Evolutionary conservation across 2,113 vertebrate genomes (phyloP), one percentile per base, ranked within the genome.

Genomic region (Sebastes schlegelii): DNA sequence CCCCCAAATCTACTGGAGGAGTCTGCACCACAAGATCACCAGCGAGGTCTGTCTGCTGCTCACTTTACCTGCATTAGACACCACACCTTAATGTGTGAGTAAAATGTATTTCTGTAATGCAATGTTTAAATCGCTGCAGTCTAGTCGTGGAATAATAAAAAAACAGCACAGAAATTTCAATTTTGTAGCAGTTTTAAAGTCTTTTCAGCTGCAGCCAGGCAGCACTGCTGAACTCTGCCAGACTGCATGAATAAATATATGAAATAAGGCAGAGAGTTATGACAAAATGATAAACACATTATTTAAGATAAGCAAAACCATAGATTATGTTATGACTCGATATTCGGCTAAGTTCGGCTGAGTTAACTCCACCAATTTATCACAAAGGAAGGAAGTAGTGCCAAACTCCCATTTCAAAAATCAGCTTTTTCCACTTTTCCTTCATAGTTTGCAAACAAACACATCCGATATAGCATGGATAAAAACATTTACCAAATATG

Each of bases 1-100:
- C 0, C 97, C 98, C 0, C 82, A 85, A 16, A 52, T 84, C 0
- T 96, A 96, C 92, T 99, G 98, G 98, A 95, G 80, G 88, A 96
- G 94, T 83, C 92, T 99, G 13, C 88, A 94, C 77, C 93, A 91
- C 79, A 99, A 99, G 51, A 92, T 98, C 91, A 92, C 93, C 12
- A 92, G 92, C 26, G 98, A 99, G 98, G 98, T 98, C 85, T 52
- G 89, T 67, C 4, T 49, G 0, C 4, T 4, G 12, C 0, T 0
- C 9, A 9, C n/a, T 8, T 0, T 34, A 34, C 1, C 42, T 8
- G n/a, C 13, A 26, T 34, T 34, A 34, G 26, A 2, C 12, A 4
- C 6, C 12, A 6, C 19, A 9, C 58, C 0, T 40, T 40, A 3
- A 2, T 1, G 4, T 65, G 21, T 8, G 26, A 1, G 40, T 9